phyloP scores from a whole-genome alignment of 2,888 invertebrate genomes.

The Stictocephala bisonia region DNA sequence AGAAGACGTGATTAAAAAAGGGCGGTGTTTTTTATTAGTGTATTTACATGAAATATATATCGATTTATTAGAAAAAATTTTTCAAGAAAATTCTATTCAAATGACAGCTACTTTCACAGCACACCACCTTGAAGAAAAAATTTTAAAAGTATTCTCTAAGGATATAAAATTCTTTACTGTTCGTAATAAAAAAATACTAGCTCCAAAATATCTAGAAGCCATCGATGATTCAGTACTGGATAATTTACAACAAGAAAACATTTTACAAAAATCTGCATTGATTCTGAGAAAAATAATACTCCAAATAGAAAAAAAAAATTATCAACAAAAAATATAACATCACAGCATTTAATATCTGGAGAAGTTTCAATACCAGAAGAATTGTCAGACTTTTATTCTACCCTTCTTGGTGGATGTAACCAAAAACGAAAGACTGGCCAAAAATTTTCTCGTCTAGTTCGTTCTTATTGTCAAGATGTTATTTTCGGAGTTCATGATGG shows the following conservation, averaged over 20 bases:
- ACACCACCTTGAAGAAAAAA: background rate
- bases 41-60: background rate
- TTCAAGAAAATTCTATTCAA: background rate
- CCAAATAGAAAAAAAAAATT: background rate
- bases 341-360: background rate
- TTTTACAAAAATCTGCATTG: background rate
- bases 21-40: background rate
- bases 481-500: slow-evolving; percentile 54
- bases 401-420: background rate
- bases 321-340: background rate
- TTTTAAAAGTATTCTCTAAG: background rate
- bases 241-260: background rate
- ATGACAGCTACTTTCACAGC: background rate
- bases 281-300: slow-evolving; percentile 2
- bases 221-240: background rate
- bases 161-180: background rate
- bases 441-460: background rate
- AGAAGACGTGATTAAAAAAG: background rate
- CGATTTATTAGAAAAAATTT: background rate
- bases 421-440: background rate
- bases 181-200: background rate
- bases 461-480: background rate
- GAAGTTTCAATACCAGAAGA: background rate
- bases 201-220: background rate
- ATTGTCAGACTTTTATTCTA: background rate